Evolutionary conservation across 2,888 invertebrate genomes (phyloP), one percentile per base, ranked within the genome.

Genomic region (Apotomis betuletana): DNA sequence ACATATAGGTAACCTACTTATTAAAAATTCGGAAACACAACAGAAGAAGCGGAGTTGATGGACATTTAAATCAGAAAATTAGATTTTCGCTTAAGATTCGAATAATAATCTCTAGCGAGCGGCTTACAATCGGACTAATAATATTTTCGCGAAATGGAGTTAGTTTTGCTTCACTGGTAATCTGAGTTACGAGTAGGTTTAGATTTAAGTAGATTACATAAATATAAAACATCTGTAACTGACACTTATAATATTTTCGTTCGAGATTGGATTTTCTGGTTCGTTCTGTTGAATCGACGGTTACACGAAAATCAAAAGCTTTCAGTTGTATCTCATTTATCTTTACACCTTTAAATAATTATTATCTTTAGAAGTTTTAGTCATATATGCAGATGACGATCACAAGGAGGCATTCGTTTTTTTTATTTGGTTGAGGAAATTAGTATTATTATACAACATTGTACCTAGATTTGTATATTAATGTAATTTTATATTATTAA

Each of bases 161-260:
- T 62, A 62, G 67, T 71, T 67, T 67, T 67, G 67, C 61, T 67
- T 71, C 67, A 57, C 57, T 4, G 51, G 71, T 62, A 67, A 71
- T 54, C 13, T 5, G 71, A 71, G 27, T 27, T 27, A 27, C 27
- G 27, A 38, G 41, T 67, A 52, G 71, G 71, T 71, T 71, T 71
- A 71, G 71, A 71, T 71, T 67, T 71, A 71, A 67, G 61, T 71
- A 51, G 49, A 51, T 67, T 59, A 46, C 64, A n/a, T 64, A 36
- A 38, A 64, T 59, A 59, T 69, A 69, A 61, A 69, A 61, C 62
- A 44, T 55, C 60, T 38, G 9, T 36, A 44, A 12, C 59, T 1
- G 12, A 49, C 12, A 60, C 41, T 68, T 68, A 54, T 27, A 68
- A 68, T 60, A 65, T 65, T 65, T 65, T 54, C 55, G 27, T 55